Base-by-base conservation (phyloP, 1,140 invertebrate genomes). In the Vollenhovia emeryi region DNA sequence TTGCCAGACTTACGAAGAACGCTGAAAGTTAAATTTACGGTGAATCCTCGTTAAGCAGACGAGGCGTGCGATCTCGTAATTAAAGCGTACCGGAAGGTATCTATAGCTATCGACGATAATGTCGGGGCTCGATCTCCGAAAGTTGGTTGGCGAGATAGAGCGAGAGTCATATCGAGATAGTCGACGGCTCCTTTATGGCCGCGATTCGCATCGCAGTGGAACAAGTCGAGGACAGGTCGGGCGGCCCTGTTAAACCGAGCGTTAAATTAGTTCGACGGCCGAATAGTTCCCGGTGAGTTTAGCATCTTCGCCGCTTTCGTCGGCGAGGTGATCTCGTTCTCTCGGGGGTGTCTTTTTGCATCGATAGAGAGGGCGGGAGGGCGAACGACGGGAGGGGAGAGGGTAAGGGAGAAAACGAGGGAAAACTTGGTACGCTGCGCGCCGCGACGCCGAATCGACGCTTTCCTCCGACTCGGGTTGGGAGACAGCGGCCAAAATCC, bases 231-330 rank as follows among this genome's bases (percentile, higher is more conserved):
- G 78, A 86, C 78, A 83, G 78, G 57, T 86, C 78, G 69, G 76
- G 45, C 55, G 24, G 27, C 43, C 74, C 57, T 75, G 76, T 69
- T 89, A 66, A 87, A 87, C 57, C 64, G 87, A 89, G 86, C 86
- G 66, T 85, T 84, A 85, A 90, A 89, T 89, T 87, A 89, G 86
- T 84, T 85, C 73, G 71, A 55, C 71, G 86, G 86, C 78, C 78
- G 87, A 89, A 87, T 69, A 78, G 75, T 83, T 90, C 55, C 64
- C 64, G 18, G 59, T 73, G 21, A 85, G 60, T 90, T 87, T 87
- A 88, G 80, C 87, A 88, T 87, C 87, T 86, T 84, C 30, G 27
- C 45, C 66, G 48, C 21, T 24, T 45, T 33, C 24, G 48, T 3
- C 43, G 55, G 36, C 6, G 13, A 66, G 45, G 50, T 18, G 86